Conservation (phyloP, 2,888 invertebrate species). For the Drosophila trichaetosa region DNA sequence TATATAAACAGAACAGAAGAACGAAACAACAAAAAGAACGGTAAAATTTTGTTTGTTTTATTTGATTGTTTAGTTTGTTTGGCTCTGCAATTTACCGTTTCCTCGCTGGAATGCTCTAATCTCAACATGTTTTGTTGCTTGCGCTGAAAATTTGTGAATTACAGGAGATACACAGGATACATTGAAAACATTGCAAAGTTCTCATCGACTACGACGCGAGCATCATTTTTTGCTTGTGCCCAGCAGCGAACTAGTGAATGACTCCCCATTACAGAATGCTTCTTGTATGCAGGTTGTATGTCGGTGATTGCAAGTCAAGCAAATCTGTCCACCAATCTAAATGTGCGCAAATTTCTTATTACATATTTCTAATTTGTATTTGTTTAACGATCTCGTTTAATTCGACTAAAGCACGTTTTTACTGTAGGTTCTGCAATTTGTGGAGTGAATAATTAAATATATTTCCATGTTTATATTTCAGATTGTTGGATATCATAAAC, state of each 20-base stretch:
- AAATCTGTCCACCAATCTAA: neutral
- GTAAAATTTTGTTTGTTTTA: constrained; percentile 31
- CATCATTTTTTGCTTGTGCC: neutral
- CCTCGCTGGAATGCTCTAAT: constrained; percentile 83
- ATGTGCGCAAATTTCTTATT: neutral
- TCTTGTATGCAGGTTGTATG: neutral
- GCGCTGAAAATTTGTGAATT: constrained; percentile 79
- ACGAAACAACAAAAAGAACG: constrained; percentile 54
- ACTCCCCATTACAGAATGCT: neutral
- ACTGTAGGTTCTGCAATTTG: neutral
- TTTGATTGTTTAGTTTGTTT: constrained; percentile 33
- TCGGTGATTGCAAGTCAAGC: neutral
- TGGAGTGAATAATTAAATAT: neutral
- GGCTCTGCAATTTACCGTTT: constrained; percentile 82
- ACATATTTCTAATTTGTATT: neutral
- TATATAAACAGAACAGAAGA: constrained; percentile 27
- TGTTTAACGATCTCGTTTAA: neutral
- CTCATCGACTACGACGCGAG: constrained; percentile 12
- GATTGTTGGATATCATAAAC: neutral
- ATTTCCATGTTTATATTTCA: neutral
- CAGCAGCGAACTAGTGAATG: neutral
- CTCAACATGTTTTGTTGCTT: constrained; percentile 82
- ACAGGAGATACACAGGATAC: constrained; percentile 56
- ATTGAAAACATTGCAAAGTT: constrained; percentile 37
- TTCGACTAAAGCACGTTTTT: neutral